Evolutionary conservation across 2,888 invertebrate genomes (phyloP), one percentile per base, ranked within the genome.

Genomic region (Lasioglossum figueresi): DNA sequence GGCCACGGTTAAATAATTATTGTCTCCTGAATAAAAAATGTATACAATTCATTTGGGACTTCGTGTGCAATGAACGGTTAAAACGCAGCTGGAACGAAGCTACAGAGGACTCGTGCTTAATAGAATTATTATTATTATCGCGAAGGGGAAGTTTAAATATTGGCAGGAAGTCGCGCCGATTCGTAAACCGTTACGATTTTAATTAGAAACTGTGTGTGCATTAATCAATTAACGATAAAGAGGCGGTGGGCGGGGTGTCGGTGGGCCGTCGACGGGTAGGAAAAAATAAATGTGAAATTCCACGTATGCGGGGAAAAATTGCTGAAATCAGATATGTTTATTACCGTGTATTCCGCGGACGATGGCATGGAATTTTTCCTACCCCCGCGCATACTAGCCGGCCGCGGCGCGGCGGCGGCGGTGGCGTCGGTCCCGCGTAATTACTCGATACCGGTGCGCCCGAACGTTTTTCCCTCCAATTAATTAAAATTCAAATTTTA

Each of bases 241-340:
- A 68, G 68, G 23, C 23, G 68, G 37, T 23, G 19, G 37, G 37
- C 10, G 1, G 37, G 37, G 2, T 10, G 43, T 16, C 5, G 63
- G 34, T 16, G 66, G 66, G 66, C 19, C 16, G 31, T 34, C 1
- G 66, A 19, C 34, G 66, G 34, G 8, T 59, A 71, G 77, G 43
- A 83, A 68, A 80, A 83, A 85, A 79, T 84, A 66, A 85, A 82
- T 78, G 73, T 75, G 78, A 82, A 85, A 82, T 85, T 77, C 77
- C 66, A 86, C 78, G 71, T 82, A 82, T 85, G 75, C 82, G 71
- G 79, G 66, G 79, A 80, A 86, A 77, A 76, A 80, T 84, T 77
- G 76, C 59, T 82, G 75, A 85, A 86, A 87, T 86, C 87, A 87
- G 82, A 87, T 86, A 85, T 87, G 83, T 87, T 87, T 87, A 83